Evolutionary conservation across 2,113 vertebrate species (phyloP).

Genomic region (Phasianus colchicus): DNA sequence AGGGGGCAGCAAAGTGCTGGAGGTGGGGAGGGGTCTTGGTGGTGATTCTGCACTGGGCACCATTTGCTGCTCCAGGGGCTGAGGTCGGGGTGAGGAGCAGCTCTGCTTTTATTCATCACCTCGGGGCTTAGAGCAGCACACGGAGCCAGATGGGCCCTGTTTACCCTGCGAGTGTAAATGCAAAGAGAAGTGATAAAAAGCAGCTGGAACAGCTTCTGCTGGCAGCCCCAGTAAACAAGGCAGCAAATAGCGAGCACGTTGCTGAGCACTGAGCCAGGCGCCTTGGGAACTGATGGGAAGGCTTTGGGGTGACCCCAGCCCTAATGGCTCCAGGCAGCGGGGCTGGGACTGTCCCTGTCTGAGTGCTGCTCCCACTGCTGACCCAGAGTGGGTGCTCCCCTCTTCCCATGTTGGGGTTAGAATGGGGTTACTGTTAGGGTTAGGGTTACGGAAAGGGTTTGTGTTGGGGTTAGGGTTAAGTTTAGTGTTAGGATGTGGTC

Average conservation of each 20-base stretch:
- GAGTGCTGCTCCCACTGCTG: accelerated
- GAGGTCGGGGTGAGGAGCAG: neutral
- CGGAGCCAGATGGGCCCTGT: conserved; percentile 72
- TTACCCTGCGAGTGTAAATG: conserved; percentile 59
- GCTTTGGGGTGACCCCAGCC: neutral
- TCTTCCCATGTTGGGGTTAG: neutral
- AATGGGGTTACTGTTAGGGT: no score
- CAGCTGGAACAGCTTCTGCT: neutral
- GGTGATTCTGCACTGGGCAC: neutral
- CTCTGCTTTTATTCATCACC: conserved; percentile 67
- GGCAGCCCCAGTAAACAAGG: conserved; percentile 63
- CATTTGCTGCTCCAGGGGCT: neutral
- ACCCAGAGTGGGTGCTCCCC: neutral
- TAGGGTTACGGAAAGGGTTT: no score
- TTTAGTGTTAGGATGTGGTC: no score
- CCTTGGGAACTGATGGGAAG: conserved; percentile 47
- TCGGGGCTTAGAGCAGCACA: conserved; percentile 21
- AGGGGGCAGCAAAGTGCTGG: neutral
- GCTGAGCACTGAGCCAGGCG: neutral
- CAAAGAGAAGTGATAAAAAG: conserved; percentile 59
- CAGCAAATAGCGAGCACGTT: neutral
- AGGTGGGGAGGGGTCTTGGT: neutral
- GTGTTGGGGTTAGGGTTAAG: no score
- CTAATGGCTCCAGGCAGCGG: neutral
- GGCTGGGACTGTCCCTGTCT: no score